phyloP scores from a whole-genome alignment of 2,888 invertebrate genomes.

The Lepidonotus clava region DNA sequence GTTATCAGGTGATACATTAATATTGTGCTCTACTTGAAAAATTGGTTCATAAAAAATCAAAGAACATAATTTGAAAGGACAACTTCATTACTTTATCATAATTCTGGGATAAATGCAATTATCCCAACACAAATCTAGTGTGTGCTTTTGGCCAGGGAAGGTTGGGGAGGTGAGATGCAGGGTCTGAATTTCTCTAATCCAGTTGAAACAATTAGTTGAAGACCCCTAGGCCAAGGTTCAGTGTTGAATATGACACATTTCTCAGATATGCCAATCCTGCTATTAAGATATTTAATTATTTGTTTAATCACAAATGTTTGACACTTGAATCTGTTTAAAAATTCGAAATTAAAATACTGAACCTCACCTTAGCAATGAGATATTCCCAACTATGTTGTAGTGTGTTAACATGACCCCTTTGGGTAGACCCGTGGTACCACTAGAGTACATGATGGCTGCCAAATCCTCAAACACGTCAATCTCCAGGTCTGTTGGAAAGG shows the following conservation, averaged over 20 bases:
- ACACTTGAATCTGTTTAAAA: background rate
- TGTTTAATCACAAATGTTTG: background rate
- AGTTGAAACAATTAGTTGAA: background rate
- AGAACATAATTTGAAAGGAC: no score
- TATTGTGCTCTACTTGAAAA: no score
- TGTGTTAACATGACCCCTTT: slow-evolving; percentile 52
- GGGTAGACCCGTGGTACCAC: slow-evolving; percentile 43
- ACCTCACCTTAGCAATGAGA: background rate
- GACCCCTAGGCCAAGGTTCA: background rate
- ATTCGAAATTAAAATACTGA: background rate
- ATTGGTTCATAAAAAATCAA: no score
- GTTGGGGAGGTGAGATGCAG: no score
- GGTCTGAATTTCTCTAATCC: no score
- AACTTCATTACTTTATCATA: no score
- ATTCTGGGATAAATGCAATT: no score
- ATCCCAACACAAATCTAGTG: no score
- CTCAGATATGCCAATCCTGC: background rate
- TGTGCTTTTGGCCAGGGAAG: no score
- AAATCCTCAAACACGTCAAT: slow-evolving; percentile 2
- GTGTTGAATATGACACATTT: background rate
- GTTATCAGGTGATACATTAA: no score
- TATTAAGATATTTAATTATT: background rate
- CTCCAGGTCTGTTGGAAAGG: background rate
- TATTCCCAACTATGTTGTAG: slow-evolving; percentile 15
- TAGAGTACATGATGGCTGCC: slow-evolving; percentile 46